These are phyloP conservation scores for Channa maculata DNA, from an alignment of 2,113 vertebrate genomes.

Conservation along the genomic window DNA sequence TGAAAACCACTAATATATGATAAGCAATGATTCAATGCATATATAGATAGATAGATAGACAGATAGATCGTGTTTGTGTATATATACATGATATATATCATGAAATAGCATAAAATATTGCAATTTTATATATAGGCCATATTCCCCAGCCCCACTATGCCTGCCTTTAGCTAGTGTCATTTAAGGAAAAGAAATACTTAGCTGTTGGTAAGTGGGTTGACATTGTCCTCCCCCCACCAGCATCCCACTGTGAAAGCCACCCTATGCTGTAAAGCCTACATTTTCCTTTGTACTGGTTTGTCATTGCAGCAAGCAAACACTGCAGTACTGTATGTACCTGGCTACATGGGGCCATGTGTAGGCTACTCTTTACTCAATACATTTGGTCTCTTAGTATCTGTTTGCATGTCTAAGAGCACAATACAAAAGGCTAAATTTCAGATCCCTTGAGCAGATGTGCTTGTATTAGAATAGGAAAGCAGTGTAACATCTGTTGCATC, in stretches of 20 bases:
- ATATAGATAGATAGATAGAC: too few relatives aligned
- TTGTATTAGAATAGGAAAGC: slow-evolving; percentile 4
- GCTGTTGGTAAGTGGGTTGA: not conserved
- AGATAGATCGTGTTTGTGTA: too few relatives aligned
- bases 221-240: too few relatives aligned
- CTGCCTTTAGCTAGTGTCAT: not conserved
- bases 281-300: slow-evolving; percentile 46
- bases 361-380: slow-evolving; percentile 37
- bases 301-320: slow-evolving; percentile 44
- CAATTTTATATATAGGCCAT: too few relatives aligned
- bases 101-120: too few relatives aligned
- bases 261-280: not conserved
- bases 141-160: too few relatives aligned
- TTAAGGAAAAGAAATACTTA: not conserved
- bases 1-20: too few relatives aligned
- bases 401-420: slow-evolving; percentile 10
- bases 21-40: too few relatives aligned
- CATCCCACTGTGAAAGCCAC: slow-evolving; percentile 9
- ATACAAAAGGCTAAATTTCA: slow-evolving; percentile 21
- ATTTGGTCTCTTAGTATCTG: slow-evolving; percentile 23
- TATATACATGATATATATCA: too few relatives aligned
- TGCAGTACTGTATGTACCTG: slow-evolving; percentile 32
- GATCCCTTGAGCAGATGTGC: not conserved
- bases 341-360: slow-evolving; percentile 35
- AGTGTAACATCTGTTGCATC: not conserved